Evolutionary conservation across 1,140 invertebrate species (phyloP).

Genomic region (Leptonema lineaticorne): DNA sequence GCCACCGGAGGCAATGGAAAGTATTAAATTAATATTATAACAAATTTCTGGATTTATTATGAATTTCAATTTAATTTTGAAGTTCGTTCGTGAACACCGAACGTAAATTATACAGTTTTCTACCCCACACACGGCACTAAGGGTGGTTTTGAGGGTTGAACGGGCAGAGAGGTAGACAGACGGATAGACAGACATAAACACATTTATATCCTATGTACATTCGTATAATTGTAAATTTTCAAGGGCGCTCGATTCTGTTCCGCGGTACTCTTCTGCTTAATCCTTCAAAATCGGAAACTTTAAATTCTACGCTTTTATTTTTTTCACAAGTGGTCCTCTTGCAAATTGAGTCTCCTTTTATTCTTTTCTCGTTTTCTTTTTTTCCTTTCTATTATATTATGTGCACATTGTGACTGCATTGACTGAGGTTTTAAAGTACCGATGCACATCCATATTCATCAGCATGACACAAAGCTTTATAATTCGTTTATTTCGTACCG

Average conservation of each 20-base stretch:
- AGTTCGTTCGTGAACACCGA: too few relatives aligned
- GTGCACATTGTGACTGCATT: neutral
- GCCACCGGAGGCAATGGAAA: too few relatives aligned
- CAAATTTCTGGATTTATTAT: too few relatives aligned
- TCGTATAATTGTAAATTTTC: constrained; percentile 39
- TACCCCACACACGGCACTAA: too few relatives aligned
- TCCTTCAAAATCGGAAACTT: constrained; percentile 31
- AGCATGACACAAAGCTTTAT: neutral
- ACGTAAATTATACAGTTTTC: neutral
- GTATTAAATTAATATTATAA: too few relatives aligned
- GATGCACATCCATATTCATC: constrained; percentile 1
- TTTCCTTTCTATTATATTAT: neutral
- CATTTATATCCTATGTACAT: too few relatives aligned
- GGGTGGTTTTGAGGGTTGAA: too few relatives aligned
- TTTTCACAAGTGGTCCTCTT: constrained; percentile 19
- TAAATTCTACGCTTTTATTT: constrained; percentile 18
- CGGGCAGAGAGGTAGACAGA: neutral
- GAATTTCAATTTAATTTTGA: too few relatives aligned
- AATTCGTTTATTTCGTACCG: neutral
- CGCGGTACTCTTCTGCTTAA: constrained; percentile 26
- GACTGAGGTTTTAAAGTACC: neutral
- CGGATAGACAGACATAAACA: neutral
- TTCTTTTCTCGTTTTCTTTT: neutral
- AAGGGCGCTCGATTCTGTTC: constrained; percentile 40
- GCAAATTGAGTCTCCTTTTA: constrained; percentile 19